Conservation (phyloP, 2,888 invertebrate genomes). For the Lissonota sp. region DNA sequence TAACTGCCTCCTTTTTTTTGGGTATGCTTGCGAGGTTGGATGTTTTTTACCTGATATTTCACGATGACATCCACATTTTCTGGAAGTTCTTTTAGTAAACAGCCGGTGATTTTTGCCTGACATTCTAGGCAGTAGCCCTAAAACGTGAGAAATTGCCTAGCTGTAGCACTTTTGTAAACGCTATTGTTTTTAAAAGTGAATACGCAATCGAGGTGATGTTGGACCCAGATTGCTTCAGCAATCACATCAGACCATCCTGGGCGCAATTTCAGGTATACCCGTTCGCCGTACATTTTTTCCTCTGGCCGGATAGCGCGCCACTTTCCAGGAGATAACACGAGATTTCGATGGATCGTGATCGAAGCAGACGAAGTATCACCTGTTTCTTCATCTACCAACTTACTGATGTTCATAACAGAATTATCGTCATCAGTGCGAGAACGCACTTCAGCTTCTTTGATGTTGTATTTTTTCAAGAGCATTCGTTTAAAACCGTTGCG, state of each 20-base stretch:
- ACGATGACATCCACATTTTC: slow-evolving; percentile 36
- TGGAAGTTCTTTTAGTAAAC: slow-evolving; percentile 39
- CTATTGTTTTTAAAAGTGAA: slow-evolving; percentile 44
- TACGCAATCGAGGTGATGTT: slow-evolving; percentile 47
- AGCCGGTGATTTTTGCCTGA: slow-evolving; percentile 23
- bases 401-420: not conserved
- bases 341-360: slow-evolving; percentile 8
- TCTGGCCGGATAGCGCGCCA: slow-evolving; percentile 38
- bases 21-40: slow-evolving; percentile 12
- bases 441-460: slow-evolving; percentile 11
- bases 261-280: slow-evolving; percentile 56
- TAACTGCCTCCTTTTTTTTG: slow-evolving; percentile 40
- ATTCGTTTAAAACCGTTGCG: slow-evolving; percentile 39
- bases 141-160: slow-evolving; percentile 20
- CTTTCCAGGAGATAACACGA: slow-evolving; percentile 49
- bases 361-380: not conserved
- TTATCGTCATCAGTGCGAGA: slow-evolving; percentile 16
- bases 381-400: not conserved
- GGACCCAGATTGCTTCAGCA: slow-evolving; percentile 49
- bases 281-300: slow-evolving; percentile 37
- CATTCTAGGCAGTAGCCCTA: slow-evolving; percentile 42
- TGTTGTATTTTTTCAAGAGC: slow-evolving; percentile 30
- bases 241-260: slow-evolving; percentile 53
- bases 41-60: slow-evolving; percentile 22
- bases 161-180: slow-evolving; percentile 28